phyloP scores from a whole-genome alignment of 2,888 invertebrate species.

The Protodeltote pygarga region DNA sequence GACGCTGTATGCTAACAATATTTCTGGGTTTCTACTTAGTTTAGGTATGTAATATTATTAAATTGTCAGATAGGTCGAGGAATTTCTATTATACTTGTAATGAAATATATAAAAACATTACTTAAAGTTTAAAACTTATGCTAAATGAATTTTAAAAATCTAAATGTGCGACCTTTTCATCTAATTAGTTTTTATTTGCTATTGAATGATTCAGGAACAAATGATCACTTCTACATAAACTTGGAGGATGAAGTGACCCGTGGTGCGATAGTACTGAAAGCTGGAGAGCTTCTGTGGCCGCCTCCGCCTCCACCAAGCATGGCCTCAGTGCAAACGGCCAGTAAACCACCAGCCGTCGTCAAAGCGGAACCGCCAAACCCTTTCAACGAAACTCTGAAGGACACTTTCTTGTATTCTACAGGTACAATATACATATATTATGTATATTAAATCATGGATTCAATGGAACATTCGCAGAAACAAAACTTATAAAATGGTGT shows the following conservation, averaged over 20 bases:
- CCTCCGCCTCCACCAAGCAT: conserved; percentile 89
- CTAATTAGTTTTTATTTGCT: no score
- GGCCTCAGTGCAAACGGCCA: conserved; percentile 78
- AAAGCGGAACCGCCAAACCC: conserved; percentile 86
- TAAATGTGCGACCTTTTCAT: no score
- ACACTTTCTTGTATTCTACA: conserved; percentile 89
- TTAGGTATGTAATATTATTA: conserved; percentile 86
- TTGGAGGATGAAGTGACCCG: conserved; percentile 95
- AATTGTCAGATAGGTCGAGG: no score
- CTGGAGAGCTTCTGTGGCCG: conserved; percentile 93
- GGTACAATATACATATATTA: conserved; percentile 80
- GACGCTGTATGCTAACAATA: conserved; percentile 96
- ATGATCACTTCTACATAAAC: conserved; percentile 93
- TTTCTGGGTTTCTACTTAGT: conserved; percentile 94
- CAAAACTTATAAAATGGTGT: conserved; percentile 4
- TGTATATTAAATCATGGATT: background rate
- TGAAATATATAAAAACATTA: no score
- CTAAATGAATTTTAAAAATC: no score
- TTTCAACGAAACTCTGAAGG: conserved; percentile 90
- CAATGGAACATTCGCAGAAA: no score
- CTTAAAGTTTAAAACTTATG: no score
- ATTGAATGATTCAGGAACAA: no score
- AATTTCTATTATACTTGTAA: no score
- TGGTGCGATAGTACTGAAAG: conserved; percentile 92
- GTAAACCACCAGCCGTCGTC: conserved; percentile 70